Conservation (phyloP, 1,140 invertebrate species). For the Drosophila auraria region DNA sequence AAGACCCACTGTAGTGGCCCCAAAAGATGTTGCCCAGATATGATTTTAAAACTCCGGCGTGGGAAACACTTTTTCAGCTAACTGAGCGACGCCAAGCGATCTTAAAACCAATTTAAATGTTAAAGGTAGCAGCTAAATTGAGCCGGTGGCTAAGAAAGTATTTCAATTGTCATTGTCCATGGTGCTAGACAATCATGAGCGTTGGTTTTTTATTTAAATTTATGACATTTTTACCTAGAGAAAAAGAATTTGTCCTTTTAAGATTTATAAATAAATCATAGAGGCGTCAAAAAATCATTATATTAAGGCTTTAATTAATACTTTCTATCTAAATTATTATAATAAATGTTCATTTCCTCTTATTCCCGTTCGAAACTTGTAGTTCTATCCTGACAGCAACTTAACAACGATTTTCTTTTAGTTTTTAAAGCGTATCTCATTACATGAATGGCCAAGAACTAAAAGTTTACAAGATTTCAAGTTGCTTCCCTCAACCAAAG, state of each 20-base stretch:
- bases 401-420: constrained; percentile 42
- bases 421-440: constrained; percentile 24
- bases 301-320: too few relatives aligned
- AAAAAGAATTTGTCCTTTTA: too few relatives aligned
- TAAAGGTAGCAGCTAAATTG: constrained; percentile 26
- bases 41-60: constrained; percentile 23
- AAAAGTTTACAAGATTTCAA: constrained; percentile 36
- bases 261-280: too few relatives aligned
- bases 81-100: constrained; percentile 1
- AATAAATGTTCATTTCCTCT: too few relatives aligned
- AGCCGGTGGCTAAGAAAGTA: not conserved
- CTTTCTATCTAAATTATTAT: too few relatives aligned
- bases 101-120: constrained; percentile 16
- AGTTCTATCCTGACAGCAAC: constrained; percentile 14
- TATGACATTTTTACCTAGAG: not conserved
- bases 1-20: constrained; percentile 38
- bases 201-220: not conserved
- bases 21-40: constrained; percentile 34
- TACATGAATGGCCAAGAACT: constrained; percentile 26
- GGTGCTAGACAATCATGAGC: not conserved
- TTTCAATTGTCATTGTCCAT: not conserved
- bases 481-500: constrained; percentile 10
- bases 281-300: too few relatives aligned
- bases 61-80: constrained; percentile 15
- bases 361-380: not conserved